A percentile compares a stretch with the other conserved stretches of the same genome.
Conservation (phyloP, 2,888 invertebrate species). For the Caenorhabditis sp. region DNA sequence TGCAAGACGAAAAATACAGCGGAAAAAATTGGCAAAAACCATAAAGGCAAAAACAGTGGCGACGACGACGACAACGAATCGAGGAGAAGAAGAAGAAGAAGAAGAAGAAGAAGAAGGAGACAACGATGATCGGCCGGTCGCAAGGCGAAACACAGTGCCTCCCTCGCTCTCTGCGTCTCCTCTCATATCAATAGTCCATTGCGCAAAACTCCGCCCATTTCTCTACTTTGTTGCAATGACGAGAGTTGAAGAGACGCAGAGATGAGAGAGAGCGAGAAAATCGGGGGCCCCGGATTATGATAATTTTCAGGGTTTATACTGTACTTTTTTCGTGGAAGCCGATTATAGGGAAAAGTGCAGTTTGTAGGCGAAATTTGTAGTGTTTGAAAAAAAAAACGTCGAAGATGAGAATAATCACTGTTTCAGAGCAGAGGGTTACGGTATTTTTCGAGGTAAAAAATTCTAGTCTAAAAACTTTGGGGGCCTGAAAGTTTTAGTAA, state of each 20-base stretch:
- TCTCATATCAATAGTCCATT: background rate
- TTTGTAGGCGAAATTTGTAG: too few species aligned
- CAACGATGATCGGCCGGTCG: slow-evolving; percentile 1
- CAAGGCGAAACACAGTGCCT: background rate
- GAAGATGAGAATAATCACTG: too few species aligned
- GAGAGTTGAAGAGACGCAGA: slow-evolving; percentile 7
- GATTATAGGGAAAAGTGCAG: too few species aligned
- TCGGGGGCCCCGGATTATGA: too few species aligned
- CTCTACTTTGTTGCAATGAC: background rate
- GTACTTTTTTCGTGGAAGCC: too few species aligned
- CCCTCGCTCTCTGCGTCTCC: slow-evolving; percentile 2
- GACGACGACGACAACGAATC: background rate
- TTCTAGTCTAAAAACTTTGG: too few species aligned
- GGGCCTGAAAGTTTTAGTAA: too few species aligned
- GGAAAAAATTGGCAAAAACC: background rate
- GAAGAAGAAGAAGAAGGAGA: slow-evolving; percentile 14
- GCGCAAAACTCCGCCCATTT: background rate
- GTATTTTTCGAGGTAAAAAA: too few species aligned
- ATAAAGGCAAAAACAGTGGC: background rate
- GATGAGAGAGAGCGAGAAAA: background rate
- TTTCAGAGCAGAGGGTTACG: too few species aligned
- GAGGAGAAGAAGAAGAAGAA: slow-evolving; percentile 5
- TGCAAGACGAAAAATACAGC: background rate
- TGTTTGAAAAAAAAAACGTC: too few species aligned
- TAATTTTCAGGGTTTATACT: too few species aligned